Conservation (phyloP, 2,113 vertebrate species). For the Pelvicachromis taeniatus region DNA sequence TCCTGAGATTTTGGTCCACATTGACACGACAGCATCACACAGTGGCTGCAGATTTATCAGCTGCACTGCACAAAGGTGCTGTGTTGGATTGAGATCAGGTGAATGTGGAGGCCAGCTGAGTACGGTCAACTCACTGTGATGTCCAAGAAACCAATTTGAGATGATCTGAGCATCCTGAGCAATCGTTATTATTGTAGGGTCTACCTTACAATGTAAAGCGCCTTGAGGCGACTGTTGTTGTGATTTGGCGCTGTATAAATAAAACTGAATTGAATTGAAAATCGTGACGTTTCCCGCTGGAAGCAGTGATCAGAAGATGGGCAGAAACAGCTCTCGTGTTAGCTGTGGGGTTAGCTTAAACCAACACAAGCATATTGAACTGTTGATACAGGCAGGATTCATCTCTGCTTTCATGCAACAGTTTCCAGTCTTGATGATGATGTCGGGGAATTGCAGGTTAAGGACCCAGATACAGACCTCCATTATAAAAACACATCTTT, state of each 20-base stretch:
- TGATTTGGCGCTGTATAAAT: too few species aligned
- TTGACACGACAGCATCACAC: neutral
- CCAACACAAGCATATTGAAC: neutral
- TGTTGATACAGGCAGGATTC: neutral
- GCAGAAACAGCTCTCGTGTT: neutral
- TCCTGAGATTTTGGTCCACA: neutral
- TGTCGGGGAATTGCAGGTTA: neutral
- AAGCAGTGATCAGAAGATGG: neutral
- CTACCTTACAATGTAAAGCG: too few species aligned
- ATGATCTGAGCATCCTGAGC: neutral
- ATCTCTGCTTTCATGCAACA: neutral
- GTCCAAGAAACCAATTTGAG: neutral
- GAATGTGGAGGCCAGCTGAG: rapidly evolving
- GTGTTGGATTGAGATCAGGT: rapidly evolving
- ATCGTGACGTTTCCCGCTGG: neutral
- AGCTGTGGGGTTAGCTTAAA: neutral
- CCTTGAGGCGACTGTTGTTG: too few species aligned
- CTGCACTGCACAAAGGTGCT: rapidly evolving
- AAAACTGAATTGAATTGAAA: too few species aligned
- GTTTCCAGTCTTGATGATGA: neutral
- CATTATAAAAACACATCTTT: too few species aligned
- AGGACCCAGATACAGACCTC: too few species aligned
- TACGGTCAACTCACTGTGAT: neutral
- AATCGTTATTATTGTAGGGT: too few species aligned
- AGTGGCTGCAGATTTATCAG: neutral